Evolutionary conservation across 2,888 invertebrate species (phyloP).

Genomic region (Pammene aurita): DNA sequence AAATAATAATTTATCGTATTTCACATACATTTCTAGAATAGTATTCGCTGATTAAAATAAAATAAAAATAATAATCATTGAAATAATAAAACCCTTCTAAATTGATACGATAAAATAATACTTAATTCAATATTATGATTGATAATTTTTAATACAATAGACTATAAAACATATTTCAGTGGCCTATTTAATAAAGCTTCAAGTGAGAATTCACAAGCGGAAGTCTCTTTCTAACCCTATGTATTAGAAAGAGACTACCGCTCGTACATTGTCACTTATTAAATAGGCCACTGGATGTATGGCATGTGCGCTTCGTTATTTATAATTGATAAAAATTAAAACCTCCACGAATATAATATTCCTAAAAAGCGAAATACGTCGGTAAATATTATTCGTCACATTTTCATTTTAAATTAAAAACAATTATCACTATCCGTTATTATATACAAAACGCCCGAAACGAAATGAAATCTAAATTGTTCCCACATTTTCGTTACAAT

Average conservation of each 20-base stretch:
- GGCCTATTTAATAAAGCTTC: too few species aligned
- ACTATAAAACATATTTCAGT: too few species aligned
- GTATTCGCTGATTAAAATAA: neutral
- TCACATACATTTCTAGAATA: constrained; percentile 10
- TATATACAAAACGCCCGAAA: constrained; percentile 31
- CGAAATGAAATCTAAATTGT: constrained; percentile 28
- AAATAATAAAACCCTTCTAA: neutral
- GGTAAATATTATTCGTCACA: constrained; percentile 13
- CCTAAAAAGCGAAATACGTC: neutral
- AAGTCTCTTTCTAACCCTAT: too few species aligned
- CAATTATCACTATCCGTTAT: constrained; percentile 31
- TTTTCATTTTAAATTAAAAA: constrained; percentile 20
- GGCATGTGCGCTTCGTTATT: too few species aligned
- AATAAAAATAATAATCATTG: neutral
- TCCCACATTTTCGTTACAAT: constrained; percentile 27
- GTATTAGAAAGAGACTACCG: too few species aligned
- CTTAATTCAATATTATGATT: too few species aligned
- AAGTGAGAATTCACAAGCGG: too few species aligned
- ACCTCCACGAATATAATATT: neutral
- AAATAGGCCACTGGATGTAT: too few species aligned
- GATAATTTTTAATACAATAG: too few species aligned
- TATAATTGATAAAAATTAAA: too few species aligned
- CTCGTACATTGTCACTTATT: too few species aligned
- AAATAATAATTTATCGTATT: constrained; percentile 10
- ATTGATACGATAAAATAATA: neutral